phyloP scores from a whole-genome alignment of 2,797 vertebrate genomes.

The Apodemus agrarius region DNA sequence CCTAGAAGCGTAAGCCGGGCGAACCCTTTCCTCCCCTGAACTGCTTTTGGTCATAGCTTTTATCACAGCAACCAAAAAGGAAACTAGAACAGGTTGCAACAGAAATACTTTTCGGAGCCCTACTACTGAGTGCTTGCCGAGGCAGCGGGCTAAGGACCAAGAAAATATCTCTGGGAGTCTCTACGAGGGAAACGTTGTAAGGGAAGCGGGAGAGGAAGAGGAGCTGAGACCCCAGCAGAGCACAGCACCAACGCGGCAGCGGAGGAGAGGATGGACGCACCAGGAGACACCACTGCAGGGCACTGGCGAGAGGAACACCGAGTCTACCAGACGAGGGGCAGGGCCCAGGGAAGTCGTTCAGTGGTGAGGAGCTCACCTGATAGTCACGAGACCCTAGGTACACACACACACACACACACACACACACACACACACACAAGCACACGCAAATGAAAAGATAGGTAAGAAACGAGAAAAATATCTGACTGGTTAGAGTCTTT shows the following conservation, averaged over 20 bases:
- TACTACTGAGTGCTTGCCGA: background rate
- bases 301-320: background rate
- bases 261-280: background rate
- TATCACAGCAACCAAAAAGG: background rate
- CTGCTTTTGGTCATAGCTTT: background rate
- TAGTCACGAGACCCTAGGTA: background rate
- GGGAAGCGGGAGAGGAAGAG: background rate
- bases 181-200: background rate
- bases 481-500: background rate
- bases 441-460: background rate
- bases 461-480: background rate
- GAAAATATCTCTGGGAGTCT: background rate
- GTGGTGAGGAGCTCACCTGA: background rate
- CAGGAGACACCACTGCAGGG: background rate
- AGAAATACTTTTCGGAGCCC: background rate
- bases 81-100: background rate
- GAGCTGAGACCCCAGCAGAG: background rate
- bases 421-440: too few relatives aligned
- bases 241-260: too few relatives aligned
- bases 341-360: background rate
- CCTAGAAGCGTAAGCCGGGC: background rate
- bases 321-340: background rate
- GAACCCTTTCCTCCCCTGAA: background rate
- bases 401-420: too few relatives aligned
- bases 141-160: background rate